A percentile compares a stretch with the other conserved stretches of the same genome.
These are phyloP conservation scores for Drosophila ficusphila DNA, from an alignment of 1,140 invertebrate species.

Conservation along the genomic window DNA sequence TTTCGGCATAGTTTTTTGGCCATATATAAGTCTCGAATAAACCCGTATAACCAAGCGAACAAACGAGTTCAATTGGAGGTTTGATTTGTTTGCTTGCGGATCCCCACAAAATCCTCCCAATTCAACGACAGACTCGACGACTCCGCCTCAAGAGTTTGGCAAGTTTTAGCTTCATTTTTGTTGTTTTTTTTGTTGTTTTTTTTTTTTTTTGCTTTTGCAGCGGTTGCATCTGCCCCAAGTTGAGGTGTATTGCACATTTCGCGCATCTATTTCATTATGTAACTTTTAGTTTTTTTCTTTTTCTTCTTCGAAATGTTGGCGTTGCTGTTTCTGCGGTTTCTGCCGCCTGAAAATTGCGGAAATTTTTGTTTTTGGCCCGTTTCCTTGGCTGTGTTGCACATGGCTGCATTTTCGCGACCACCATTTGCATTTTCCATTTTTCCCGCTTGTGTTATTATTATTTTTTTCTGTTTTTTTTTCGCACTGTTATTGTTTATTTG, in stretches of 20 bases:
- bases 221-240: slow-evolving; percentile 63
- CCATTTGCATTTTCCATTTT: slow-evolving; percentile 80
- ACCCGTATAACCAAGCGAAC: slow-evolving; percentile 9
- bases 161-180: slow-evolving; percentile 48
- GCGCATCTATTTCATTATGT: slow-evolving; percentile 81
- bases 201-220: slow-evolving; percentile 16
- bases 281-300: slow-evolving; percentile 47
- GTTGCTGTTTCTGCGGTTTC: slow-evolving; percentile 48
- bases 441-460: slow-evolving; percentile 15
- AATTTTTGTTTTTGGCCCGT: slow-evolving; percentile 57
- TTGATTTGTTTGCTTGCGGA: slow-evolving; percentile 46
- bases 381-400: slow-evolving; percentile 67
- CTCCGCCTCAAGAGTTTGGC: slow-evolving; percentile 64
- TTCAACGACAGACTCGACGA: slow-evolving; percentile 19
- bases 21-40: background rate
- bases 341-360: slow-evolving; percentile 73
- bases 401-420: slow-evolving; percentile 64
- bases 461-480: slow-evolving; percentile 22
- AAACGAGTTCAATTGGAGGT: slow-evolving; percentile 71
- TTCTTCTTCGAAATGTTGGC: slow-evolving; percentile 33
- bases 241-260: slow-evolving; percentile 71
- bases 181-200: slow-evolving; percentile 3
- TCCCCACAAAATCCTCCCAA: slow-evolving; percentile 15
- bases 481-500: slow-evolving; percentile 65
- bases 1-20: slow-evolving; percentile 22